Evolutionary conservation across 30 jellyfish, hydroid and myxozoan genomes (phyloP), one percentile per base, ranked within the genome.

Genomic region (Aurelia sp.): DNA sequence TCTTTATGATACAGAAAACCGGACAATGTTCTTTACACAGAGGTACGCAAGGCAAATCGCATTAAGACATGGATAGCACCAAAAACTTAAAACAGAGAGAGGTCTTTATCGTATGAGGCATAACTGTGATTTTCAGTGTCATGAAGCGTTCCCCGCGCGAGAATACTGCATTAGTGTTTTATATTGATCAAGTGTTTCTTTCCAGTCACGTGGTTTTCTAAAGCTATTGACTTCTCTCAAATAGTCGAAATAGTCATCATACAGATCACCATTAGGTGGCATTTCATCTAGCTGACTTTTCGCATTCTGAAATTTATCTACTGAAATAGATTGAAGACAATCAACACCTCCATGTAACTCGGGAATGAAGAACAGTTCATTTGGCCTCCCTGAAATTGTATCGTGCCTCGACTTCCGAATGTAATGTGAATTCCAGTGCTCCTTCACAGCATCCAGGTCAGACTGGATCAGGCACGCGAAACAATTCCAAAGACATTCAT

Each of bases 331-430:
- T 47, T 71, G 81, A 48, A 84, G 82, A 73, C 83, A 72, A 62
- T 84, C 88, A 7, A 62, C 27, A 21, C 94, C 94, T 72, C 94
- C 89, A 41, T 74, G 81, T 62, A 72, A 4, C 22, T 84, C 89
- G 60, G 94, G 94, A 61, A 71, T 61, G 87, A 70, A 71, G 87
- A 70, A 83, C 71, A 83, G 80, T 62, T 63, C 79, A 72, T 83
- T 57, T 47, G 81, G 94, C 80, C 92, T 84, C 89, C 94, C 94
- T n/a, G 94, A 71, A 84, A 71, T 74, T 33, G 94, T 72, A 66
- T 84, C 73, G 77, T 84, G 82, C 82, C 87, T 84, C 75, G 82
- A 71, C 83, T 72, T 84, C 64, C 89, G 72, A 57, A 74, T 84
- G 76, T 44, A 84, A 74, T 84, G 88, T 18, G 89, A 62, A 81